Base-by-base conservation (phyloP, 30 jellyfish, hydroid and myxozoan genomes). In the Phacellophora camtschatica region DNA sequence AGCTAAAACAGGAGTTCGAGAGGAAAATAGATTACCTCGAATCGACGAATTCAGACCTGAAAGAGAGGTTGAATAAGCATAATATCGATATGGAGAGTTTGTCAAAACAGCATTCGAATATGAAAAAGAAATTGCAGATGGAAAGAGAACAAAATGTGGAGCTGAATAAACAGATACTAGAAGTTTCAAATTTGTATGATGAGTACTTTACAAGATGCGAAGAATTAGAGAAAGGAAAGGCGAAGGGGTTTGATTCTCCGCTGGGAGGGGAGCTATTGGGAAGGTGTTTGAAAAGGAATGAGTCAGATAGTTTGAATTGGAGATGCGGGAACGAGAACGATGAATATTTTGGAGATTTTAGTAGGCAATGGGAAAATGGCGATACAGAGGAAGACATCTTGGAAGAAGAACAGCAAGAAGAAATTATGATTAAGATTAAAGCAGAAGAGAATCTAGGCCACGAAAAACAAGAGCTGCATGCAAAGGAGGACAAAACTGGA, bases 131-230 rank as follows among this genome's bases (percentile, higher is more conserved):
- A 55, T 41, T 80, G 54, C 75, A 64, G 15, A 62, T 80, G 83
- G 91, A 80, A 29, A 48, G 91, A 65, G 91, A 80, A 71, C 91
- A 80, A 23, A 80, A 80, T 54, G 75, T 53, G 18, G 91, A 80
- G 43, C 48, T 80, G 58, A 80, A 80, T 41, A 65, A 41, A 30
- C 91, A 80, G 76, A 80, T 80, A 6, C 54, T 48, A 65, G 91
- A 65, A 27, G 91, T 80, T 2, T 64, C 84, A 0, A 65, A 66
- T 15, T 36, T 80, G 65, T 64, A 80, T 50, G 91, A 80, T 65
- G 51, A 56, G 35, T 80, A 46, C 24, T 80, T 64, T 36, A 54
- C 55, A 45, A 64, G 55, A 31, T 80, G 77, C 28, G 84, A 65
- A 39, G 91, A 80, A 16, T 4, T 80, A 27, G 84, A 66, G 77